Conservation (phyloP, 2,113 vertebrate genomes). For the Capreolus pygargus region DNA sequence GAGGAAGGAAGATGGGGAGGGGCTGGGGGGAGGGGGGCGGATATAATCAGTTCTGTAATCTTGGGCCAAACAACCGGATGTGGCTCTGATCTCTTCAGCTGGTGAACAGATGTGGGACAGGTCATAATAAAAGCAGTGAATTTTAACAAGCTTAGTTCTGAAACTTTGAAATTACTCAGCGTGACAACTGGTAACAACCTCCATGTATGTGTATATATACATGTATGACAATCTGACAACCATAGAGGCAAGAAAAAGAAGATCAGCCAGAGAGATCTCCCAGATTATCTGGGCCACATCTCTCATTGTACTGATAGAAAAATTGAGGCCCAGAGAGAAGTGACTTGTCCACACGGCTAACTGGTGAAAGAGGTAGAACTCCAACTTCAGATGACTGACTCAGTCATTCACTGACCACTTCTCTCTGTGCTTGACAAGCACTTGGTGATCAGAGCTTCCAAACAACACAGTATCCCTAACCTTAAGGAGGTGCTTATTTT, state of each 20-base stretch:
- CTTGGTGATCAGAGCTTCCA: background rate
- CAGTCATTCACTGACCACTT: background rate
- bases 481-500: background rate
- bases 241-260: background rate
- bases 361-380: background rate
- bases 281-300: background rate
- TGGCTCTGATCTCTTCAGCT: background rate
- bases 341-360: background rate
- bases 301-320: background rate
- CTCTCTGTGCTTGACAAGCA: background rate
- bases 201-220: background rate
- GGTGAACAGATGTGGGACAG: background rate
- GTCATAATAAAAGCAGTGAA: conserved; percentile 14
- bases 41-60: background rate
- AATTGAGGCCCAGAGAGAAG: background rate
- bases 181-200: conserved; percentile 32
- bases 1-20: background rate
- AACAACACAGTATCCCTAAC: background rate
- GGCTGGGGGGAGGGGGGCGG: too few species aligned
- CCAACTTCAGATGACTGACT: background rate
- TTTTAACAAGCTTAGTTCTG: conserved; percentile 6
- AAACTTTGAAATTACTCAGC: conserved; percentile 34
- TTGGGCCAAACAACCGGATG: background rate
- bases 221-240: background rate
- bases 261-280: background rate